Base-by-base conservation (phyloP, 1,140 invertebrate genomes). In the Venustaconcha ellipsiformis region DNA sequence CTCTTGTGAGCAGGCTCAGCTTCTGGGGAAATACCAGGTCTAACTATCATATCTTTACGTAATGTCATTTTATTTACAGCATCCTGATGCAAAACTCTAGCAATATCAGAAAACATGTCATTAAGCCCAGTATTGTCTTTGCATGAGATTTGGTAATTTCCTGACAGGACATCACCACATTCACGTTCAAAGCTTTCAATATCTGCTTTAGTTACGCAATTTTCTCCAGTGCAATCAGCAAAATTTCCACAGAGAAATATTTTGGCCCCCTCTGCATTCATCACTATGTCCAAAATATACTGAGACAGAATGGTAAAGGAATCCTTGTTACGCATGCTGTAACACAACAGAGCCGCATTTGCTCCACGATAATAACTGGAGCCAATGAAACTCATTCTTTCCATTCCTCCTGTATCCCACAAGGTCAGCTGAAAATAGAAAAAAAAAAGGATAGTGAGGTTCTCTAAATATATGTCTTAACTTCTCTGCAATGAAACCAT, bases 131-230 rank as follows among this genome's bases (percentile, higher is more conserved):
- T 93, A 5, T 95, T 95, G 73, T 93, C 95, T 91, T 96, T 97
- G 85, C 96, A 97, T 26, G 96, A 97, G 20, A 96, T 96, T 88
- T 95, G 96, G 87, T 96, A 98, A 48, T 94, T 94, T 69, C 93
- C 94, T 86, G 94, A 95, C 76, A 98, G 94, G 64, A 97, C 91
- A 86, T 96, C 96, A 84, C 96, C 95, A 88, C 96, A 97, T 88
- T 97, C 96, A 89, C 96, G 95, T 90, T 95, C 96, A 91, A 98
- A 97, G 72, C 93, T 93, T 89, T 97, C 96, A 89, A 98, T 95
- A 87, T 98, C 96, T 67, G 93, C 92, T 89, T 97, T 95, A 26
- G 94, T 94, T 1, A 97, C 95, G 91, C 94, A 93, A 60, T 68
- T 92, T 20, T 92, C 82, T 26, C 79, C 75, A 18, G 80, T 78